Evolutionary conservation across 2,113 vertebrate genomes (phyloP), one percentile per base, ranked within the genome.

Genomic region (Onychostoma macrolepis): DNA sequence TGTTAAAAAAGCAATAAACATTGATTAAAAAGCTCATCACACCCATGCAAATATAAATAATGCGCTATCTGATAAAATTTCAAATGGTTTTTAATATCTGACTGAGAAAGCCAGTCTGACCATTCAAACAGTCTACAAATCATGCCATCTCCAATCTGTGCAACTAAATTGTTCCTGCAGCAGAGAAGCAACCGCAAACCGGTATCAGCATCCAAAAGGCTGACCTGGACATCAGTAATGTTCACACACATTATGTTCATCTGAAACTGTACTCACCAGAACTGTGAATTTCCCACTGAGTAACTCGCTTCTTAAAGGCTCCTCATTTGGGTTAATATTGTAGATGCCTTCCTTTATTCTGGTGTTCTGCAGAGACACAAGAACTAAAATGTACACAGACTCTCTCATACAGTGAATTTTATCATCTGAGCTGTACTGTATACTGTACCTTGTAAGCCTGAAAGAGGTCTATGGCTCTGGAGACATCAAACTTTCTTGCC

Each of bases 401-500:
- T 56, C 19, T 80, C 53, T 41, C 24, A 83, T 4, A 33, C 13
- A 87, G 77, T 61, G 4, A 12, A 30, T 45, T 19, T 6, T 38
- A n/a, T 30, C 30, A 65, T 30, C 41, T 21, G 50, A 19, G 50
- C 50, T 53, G 50, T 53, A 19, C 50, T 53, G 50, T 53, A 53
- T 80, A 53, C 50, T 74, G 15, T 93, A 96, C 96, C 94, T 95
- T 96, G 90, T 96, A 96, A 30, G 94, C 96, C 90, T 96, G 95
- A 89, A 96, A 96, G 80, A 96, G 95, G 88, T 96, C 93, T 74
- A 95, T 94, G 91, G 96, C 95, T 94, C 96, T 93, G 84, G 90
- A 90, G 85, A 96, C 95, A 36, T 96, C 95, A 92, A 96, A 96
- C 91, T 96, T 96, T 86, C 96, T 94, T 89, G 96, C 96, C 94